These are phyloP conservation scores for Dendrolimus punctatus DNA, from an alignment of 1,140 invertebrate species.

Conservation along the genomic window DNA sequence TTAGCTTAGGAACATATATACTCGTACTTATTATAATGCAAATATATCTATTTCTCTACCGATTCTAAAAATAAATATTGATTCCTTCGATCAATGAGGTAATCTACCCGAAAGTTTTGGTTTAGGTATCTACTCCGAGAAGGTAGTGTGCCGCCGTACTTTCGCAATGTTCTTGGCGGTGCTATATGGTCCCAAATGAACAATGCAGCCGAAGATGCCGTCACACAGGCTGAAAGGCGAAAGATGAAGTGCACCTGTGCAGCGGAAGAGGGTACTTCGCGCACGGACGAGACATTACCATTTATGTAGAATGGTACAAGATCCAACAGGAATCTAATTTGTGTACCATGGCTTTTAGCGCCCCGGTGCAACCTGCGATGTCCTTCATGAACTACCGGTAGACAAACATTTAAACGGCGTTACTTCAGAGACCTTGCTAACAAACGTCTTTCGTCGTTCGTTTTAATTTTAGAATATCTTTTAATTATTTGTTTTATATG, in stretches of 20 bases:
- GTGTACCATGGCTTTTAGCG: background rate
- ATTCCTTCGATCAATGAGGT: too few species aligned
- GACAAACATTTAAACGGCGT: too few species aligned
- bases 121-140: conserved; percentile 45
- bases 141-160: conserved; percentile 48
- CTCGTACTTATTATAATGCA: too few species aligned
- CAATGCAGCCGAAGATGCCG: conserved; percentile 30
- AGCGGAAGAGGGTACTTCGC: conserved; percentile 4
- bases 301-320: conserved; percentile 5
- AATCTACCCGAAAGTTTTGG: background rate
- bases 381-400: too few species aligned
- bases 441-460: too few species aligned
- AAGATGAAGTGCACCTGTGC: conserved; percentile 35
- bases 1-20: too few species aligned
- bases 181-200: conserved; percentile 58
- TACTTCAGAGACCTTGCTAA: too few species aligned
- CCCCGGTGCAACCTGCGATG: background rate
- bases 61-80: too few species aligned
- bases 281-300: conserved; percentile 4
- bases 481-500: too few species aligned
- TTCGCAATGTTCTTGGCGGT: conserved; percentile 48
- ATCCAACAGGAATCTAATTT: background rate
- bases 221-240: conserved; percentile 23
- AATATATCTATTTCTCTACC: too few species aligned
- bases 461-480: too few species aligned